phyloP scores from a whole-genome alignment of 2,797 vertebrate species.

The Microchirus variegatus region DNA sequence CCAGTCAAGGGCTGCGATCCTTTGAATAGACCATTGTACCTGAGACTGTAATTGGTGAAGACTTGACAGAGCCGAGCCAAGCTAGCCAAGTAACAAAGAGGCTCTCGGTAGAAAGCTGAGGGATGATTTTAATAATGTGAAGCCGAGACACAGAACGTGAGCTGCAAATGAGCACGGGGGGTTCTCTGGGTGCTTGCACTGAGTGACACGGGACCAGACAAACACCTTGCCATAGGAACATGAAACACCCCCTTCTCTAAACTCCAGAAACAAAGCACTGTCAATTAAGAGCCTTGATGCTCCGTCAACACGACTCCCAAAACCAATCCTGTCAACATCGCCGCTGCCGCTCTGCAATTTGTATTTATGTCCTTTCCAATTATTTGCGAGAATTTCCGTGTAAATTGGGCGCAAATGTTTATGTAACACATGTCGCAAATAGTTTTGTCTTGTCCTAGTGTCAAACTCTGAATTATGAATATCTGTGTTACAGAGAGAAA shows the following conservation, averaged over 20 bases:
- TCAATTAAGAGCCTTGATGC: slow-evolving; percentile 83
- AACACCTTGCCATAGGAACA: slow-evolving; percentile 85
- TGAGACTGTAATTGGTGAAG: slow-evolving; percentile 99
- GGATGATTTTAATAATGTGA: slow-evolving; percentile 99
- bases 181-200: slow-evolving; percentile 95
- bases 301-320: slow-evolving; percentile 73
- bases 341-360: slow-evolving; percentile 59
- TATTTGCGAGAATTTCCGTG: slow-evolving; percentile 69
- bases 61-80: slow-evolving; percentile 97
- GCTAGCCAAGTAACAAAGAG: slow-evolving; percentile 98
- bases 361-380: slow-evolving; percentile 78
- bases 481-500: slow-evolving; percentile 13
- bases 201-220: slow-evolving; percentile 96
- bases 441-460: slow-evolving; percentile 19
- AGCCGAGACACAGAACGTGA: slow-evolving; percentile 89
- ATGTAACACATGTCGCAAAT: slow-evolving; percentile 54
- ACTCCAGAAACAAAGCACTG: slow-evolving; percentile 79
- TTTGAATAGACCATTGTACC: slow-evolving; percentile 99
- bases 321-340: slow-evolving; percentile 75
- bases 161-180: slow-evolving; percentile 95
- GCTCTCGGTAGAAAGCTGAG: slow-evolving; percentile 95
- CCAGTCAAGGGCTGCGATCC: slow-evolving; percentile 98
- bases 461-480: slow-evolving; percentile 54
- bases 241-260: slow-evolving; percentile 81
- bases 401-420: slow-evolving; percentile 67